These are phyloP conservation scores for Lasioglossum baleicum DNA, from an alignment of 1,140 invertebrate genomes.

Conservation along the genomic window DNA sequence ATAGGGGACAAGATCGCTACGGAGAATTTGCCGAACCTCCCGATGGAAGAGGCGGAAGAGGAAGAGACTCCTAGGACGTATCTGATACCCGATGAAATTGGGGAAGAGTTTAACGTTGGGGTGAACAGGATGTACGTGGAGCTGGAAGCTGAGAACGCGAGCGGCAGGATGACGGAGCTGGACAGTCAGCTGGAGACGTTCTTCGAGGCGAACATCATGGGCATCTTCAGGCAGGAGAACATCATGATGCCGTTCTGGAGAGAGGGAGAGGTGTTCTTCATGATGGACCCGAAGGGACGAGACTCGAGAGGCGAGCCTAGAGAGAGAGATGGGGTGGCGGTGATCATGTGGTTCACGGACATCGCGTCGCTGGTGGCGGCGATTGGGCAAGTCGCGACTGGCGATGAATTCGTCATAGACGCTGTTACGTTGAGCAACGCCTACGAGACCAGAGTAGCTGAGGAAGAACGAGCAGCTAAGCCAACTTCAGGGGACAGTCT, in stretches of 20 bases:
- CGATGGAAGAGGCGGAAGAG: conserved; percentile 58
- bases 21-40: conserved; percentile 75
- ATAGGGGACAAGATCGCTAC: conserved; percentile 69
- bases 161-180: conserved; percentile 57
- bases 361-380: conserved; percentile 50
- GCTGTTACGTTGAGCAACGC: conserved; percentile 63
- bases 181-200: conserved; percentile 58
- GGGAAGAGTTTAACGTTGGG: conserved; percentile 72
- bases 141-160: conserved; percentile 63
- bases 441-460: conserved; percentile 56
- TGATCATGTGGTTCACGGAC: conserved; percentile 69
- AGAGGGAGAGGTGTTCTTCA: conserved; percentile 66
- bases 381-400: background rate
- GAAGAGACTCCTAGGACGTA: conserved; percentile 70
- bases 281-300: conserved; percentile 71
- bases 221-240: conserved; percentile 66
- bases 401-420: conserved; percentile 64
- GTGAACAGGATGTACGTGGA: conserved; percentile 63
- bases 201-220: conserved; percentile 65
- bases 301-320: conserved; percentile 54
- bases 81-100: conserved; percentile 75
- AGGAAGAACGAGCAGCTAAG: conserved; percentile 45
- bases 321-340: conserved; percentile 60
- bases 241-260: conserved; percentile 72
- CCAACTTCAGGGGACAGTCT: conserved; percentile 57